Evolutionary conservation across 2,797 vertebrate genomes (phyloP), one percentile per base, ranked within the genome.

Genomic region (Anas capensis): DNA sequence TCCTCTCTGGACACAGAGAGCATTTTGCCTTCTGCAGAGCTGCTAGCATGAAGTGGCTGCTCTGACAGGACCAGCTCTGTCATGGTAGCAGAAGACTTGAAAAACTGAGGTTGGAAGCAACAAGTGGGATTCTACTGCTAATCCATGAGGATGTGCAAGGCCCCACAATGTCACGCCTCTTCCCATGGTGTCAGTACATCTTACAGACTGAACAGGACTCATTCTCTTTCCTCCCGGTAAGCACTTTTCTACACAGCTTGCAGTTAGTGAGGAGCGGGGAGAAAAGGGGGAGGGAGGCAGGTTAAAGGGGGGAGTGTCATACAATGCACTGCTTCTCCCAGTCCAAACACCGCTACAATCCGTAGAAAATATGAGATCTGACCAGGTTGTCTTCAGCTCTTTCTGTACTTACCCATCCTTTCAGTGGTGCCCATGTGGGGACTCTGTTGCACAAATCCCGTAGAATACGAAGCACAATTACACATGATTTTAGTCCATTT

Each of bases 361-460:
- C 56, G 64, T 23, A 57, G 69, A 54, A 92, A 86, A 42, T 56
- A 9, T 13, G 20, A 75, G 56, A 62, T 40, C 7, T 26, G 86
- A 76, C 60, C 51, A 7, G 20, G 14, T 18, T 66, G 73, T 90
- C 91, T 80, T 62, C 71, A 87, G 6, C 44, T 62, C 76, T 46
- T 85, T 93, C 94, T 56, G 71, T 96, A 99, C 99, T 99, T 97
- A 99, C 99, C 99, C 99, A 99, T 98, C 99, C 99, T 98, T 99
- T 99, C 82, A 99, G 98, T 36, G 99, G 99, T 86, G 99, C 99
- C 99, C 99, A 99, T 56, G 98, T 97, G 38, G 98, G 98, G 93
- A 99, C 98, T 98, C 99, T 98, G 98, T 99, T 99, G 99, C 99
- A 99, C 98, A 99, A 99, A 98, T 99, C 98, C 96, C 99, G 98